phyloP scores from a whole-genome alignment of 92 coral and sea anemone genomes.

The Umimayanthus kanabou region DNA sequence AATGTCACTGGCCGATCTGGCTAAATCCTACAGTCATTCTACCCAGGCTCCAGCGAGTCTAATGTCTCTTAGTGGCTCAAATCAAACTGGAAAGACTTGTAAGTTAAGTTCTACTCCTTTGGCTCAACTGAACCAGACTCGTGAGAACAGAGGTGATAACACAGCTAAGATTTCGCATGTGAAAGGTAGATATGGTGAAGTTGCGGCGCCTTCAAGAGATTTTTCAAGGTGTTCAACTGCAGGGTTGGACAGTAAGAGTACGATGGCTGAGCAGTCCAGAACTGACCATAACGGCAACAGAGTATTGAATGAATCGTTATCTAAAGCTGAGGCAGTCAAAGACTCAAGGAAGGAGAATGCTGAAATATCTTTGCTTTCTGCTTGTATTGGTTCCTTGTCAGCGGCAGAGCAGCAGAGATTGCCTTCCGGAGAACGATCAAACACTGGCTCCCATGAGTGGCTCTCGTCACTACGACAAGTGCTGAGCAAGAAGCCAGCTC shows the following conservation, averaged over 20 bases:
- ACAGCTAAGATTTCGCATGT: not conserved
- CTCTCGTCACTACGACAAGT: not conserved
- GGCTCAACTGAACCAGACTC: not conserved
- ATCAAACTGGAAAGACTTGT: not conserved
- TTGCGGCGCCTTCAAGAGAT: not conserved
- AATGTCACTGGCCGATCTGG: not conserved
- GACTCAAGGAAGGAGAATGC: not conserved
- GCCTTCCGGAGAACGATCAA: not conserved
- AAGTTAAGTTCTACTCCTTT: not conserved
- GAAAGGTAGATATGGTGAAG: not conserved
- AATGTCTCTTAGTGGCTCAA: not conserved
- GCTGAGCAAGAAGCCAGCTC: not conserved
- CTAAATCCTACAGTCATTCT: not conserved
- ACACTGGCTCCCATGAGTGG: not conserved
- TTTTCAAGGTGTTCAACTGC: not conserved
- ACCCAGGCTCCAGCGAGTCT: not conserved
- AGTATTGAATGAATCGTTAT: not conserved
- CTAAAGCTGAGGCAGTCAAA: not conserved
- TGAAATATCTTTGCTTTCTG: slow-evolving; percentile 6
- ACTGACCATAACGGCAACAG: slow-evolving; percentile 22
- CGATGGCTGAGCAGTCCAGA: not conserved
- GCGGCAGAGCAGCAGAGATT: not conserved
- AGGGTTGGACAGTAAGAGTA: not conserved
- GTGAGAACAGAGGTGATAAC: not conserved
- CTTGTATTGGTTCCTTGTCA: slow-evolving; percentile 23